A percentile compares a stretch with the other conserved stretches of the same genome.
Evolutionary conservation across 1,140 invertebrate species (phyloP).

Genomic region (Dreissena polymorpha): DNA sequence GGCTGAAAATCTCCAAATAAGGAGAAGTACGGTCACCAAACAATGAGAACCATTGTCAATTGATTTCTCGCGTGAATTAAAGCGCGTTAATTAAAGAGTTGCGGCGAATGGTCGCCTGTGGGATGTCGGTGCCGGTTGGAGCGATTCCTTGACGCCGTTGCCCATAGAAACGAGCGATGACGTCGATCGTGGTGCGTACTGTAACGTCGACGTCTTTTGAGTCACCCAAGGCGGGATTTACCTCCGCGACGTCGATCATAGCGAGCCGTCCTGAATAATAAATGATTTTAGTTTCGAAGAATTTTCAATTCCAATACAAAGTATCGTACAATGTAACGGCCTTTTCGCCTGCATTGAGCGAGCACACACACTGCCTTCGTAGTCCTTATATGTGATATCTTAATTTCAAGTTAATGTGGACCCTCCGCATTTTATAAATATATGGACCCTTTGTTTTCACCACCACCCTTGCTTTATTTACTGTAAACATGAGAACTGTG

Average conservation of each 20-base stretch:
- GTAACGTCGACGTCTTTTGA: slow-evolving; percentile 64
- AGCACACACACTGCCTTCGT: too few species aligned
- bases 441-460: too few species aligned
- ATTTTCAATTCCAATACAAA: too few species aligned
- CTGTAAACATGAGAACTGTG: too few species aligned
- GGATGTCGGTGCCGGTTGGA: slow-evolving; percentile 60
- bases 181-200: slow-evolving; percentile 62
- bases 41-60: neutral
- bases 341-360: too few species aligned
- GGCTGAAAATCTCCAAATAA: too few species aligned
- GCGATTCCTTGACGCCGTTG: slow-evolving; percentile 63
- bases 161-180: slow-evolving; percentile 69
- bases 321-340: too few species aligned
- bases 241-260: slow-evolving; percentile 93
- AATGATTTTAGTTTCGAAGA: neutral
- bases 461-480: too few species aligned
- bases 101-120: slow-evolving; percentile 5
- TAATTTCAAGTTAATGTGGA: too few species aligned
- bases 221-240: slow-evolving; percentile 85
- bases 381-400: too few species aligned
- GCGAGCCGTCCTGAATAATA: slow-evolving; percentile 82
- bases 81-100: neutral
- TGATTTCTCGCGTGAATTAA: neutral
- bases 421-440: too few species aligned
- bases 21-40: neutral